Base-by-base conservation (phyloP, 2,113 vertebrate genomes). In the Cryptotis parvus region DNA sequence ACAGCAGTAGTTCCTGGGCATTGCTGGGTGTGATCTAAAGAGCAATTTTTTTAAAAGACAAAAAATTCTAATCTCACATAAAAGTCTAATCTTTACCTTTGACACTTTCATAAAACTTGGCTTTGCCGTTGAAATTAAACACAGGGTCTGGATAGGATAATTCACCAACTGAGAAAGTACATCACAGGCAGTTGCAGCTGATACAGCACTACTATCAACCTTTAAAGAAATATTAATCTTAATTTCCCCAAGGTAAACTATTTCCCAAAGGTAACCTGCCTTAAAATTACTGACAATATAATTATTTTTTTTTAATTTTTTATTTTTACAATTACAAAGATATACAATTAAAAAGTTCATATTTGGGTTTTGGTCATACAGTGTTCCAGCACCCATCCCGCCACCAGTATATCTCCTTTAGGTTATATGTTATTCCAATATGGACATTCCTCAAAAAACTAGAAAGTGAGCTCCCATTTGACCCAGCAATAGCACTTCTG, bases 141-240 rank as follows among this genome's bases (percentile, higher is more conserved):
- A 98, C 93, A 99, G 95, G 4, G 98, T 99, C 96, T 98, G 98
- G 96, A 99, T 98, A 91, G 98, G 99, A 94, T 98, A 99, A 92
- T 99, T 99, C 79, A 99, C 98, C 95, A 99, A 92, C 96, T 99
- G 98, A 92, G 99, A 99, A 95, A 99, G 98, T 80, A 99, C 98
- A 94, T 98, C 96, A 97, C 98, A 99, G 37, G 98, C 99, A 65
- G 98, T 98, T 97, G 99, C 99, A 92, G 98, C 98, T 94, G 99
- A 99, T 75, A 99, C 98, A 39, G 98, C 98, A 74, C 98, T 99
- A 89, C 99, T 98, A 94, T 99, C 99, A 91, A 99, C 98, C 99
- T 99, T 66, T 0, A 8, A 95, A 93, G 74, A 94, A 92, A 87
- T 92, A 91, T 45, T 12, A 94, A 92, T 92, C 43, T 2, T 75